phyloP scores from a whole-genome alignment of 2,113 vertebrate species.

The Chionomys nivalis region DNA sequence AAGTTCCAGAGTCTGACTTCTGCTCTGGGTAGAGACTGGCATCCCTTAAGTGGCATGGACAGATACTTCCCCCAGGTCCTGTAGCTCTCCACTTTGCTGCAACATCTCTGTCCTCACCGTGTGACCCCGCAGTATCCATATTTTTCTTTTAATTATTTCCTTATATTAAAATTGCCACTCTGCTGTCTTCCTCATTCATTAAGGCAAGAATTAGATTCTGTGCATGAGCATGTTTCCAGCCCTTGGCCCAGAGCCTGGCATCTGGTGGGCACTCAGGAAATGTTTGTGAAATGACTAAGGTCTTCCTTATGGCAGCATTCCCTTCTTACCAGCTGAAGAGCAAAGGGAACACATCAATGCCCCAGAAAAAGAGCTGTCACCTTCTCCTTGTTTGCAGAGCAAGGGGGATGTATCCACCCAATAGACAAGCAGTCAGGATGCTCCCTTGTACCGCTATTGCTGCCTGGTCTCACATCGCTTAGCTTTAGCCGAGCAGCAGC shows the following conservation, averaged over 20 bases:
- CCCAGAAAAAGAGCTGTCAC: background rate
- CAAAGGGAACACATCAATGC: background rate
- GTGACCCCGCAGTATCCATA: background rate
- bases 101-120: too few species aligned
- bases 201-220: constrained; percentile 14
- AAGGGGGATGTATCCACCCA: background rate
- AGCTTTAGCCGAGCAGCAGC: background rate
- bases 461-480: background rate
- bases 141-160: background rate
- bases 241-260: background rate
- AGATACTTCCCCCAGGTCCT: background rate
- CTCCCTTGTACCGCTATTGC: background rate
- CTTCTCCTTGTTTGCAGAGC: background rate
- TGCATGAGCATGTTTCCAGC: background rate
- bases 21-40: background rate
- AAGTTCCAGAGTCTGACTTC: background rate
- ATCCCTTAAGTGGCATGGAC: background rate
- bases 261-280: background rate
- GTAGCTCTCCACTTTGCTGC: background rate
- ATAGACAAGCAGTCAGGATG: background rate
- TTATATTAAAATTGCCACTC: background rate
- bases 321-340: background rate
- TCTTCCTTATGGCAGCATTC: background rate
- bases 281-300: background rate
- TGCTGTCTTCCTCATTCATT: background rate